A percentile compares a stretch with the other conserved stretches of the same genome.
Conservation (phyloP, 2,888 invertebrate genomes). For the Macrophya alboannulata region DNA sequence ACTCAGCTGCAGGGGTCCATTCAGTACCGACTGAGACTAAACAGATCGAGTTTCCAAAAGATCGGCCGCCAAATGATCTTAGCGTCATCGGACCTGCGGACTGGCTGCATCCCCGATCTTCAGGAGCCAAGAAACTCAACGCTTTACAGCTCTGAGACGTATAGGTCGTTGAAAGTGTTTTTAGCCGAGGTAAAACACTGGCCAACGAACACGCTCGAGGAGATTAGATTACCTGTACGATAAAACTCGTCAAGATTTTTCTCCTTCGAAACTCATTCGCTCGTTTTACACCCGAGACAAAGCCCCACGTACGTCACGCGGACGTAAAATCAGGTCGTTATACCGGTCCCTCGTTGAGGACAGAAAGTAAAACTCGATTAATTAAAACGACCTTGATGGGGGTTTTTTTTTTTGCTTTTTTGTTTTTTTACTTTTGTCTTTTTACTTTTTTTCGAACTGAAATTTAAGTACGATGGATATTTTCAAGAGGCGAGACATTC, state of each 20-base stretch:
- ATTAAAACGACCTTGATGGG: slow-evolving; percentile 7
- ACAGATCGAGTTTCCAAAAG: slow-evolving; percentile 76
- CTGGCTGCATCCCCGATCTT: slow-evolving; percentile 61
- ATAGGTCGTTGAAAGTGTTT: slow-evolving; percentile 20
- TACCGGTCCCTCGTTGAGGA: slow-evolving; percentile 2
- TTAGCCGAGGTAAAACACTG: slow-evolving; percentile 36
- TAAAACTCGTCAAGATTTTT: slow-evolving; percentile 53
- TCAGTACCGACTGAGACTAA: slow-evolving; percentile 70
- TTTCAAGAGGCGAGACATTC: slow-evolving; percentile 13
- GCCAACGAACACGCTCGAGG: slow-evolving; percentile 3
- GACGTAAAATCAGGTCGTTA: slow-evolving; percentile 6
- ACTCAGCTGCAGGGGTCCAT: slow-evolving; percentile 64
- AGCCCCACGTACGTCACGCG: neutral
- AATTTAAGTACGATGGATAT: neutral
- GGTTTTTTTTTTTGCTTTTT: neutral
- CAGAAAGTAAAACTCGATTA: slow-evolving; percentile 4
- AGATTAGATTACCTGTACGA: slow-evolving; percentile 66
- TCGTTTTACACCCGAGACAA: slow-evolving; percentile 33
- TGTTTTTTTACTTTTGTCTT: neutral
- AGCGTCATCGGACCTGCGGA: slow-evolving; percentile 71
- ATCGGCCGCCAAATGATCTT: slow-evolving; percentile 72
- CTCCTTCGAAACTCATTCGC: slow-evolving; percentile 16
- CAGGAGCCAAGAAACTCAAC: slow-evolving; percentile 8
- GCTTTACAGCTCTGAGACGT: neutral
- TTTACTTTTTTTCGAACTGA: neutral